phyloP scores from a whole-genome alignment of 2,888 invertebrate genomes.

The Labia minor region DNA sequence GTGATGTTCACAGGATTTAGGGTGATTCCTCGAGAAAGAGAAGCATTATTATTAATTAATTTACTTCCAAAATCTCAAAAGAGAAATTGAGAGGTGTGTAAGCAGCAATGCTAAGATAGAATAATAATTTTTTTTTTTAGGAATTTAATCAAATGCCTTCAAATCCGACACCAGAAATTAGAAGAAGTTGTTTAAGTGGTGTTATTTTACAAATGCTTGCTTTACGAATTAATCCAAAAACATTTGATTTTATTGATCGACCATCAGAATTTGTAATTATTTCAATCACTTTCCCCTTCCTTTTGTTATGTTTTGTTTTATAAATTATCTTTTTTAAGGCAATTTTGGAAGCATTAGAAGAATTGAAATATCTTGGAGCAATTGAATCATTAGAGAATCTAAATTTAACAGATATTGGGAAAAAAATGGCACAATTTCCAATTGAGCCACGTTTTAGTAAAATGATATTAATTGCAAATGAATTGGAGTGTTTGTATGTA shows the following conservation, averaged over 20 bases:
- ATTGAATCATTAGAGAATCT: conserved; percentile 48
- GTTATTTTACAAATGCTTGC: conserved; percentile 75
- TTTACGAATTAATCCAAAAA: conserved; percentile 66
- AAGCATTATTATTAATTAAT: too few species aligned
- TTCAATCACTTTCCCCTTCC: not conserved
- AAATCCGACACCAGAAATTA: conserved; percentile 79
- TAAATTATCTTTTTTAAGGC: conserved; percentile 28
- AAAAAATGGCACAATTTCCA: conserved; percentile 81
- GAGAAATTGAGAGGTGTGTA: too few species aligned
- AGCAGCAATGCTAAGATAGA: too few species aligned
- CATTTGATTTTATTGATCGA: conserved; percentile 84
- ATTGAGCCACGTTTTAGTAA: conserved; percentile 83
- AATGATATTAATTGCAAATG: conserved; percentile 63
- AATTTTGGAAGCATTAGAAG: conserved; percentile 36
- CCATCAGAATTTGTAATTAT: conserved; percentile 56
- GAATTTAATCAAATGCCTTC: conserved; percentile 61
- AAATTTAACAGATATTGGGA: conserved; percentile 65
- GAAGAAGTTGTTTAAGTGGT: conserved; percentile 56
- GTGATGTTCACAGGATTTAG: too few species aligned
- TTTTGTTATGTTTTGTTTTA: not conserved
- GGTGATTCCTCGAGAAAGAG: too few species aligned
- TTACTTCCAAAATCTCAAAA: too few species aligned
- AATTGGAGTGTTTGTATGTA: conserved; percentile 63
- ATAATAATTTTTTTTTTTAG: conserved; percentile 23
- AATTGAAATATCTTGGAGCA: conserved; percentile 46